Base-by-base conservation (phyloP, 1,140 invertebrate genomes). In the Drosophila erecta region DNA sequence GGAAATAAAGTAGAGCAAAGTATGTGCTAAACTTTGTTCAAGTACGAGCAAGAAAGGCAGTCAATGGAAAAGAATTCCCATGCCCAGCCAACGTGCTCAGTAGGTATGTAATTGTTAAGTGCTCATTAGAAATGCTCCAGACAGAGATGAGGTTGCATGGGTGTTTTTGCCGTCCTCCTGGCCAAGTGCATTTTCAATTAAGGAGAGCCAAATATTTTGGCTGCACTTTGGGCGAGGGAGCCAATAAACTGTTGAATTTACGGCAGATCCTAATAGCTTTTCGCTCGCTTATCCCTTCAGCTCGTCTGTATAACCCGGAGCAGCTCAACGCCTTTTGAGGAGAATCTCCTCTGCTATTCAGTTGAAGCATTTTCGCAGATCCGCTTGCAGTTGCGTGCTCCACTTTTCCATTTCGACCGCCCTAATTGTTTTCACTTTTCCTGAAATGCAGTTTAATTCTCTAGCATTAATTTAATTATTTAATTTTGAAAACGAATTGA, bases 61-160 rank as follows among this genome's bases (percentile, higher is more conserved):
- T 30, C 30, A 30, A 10, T 30, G 30, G 30, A 33, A 54, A 46
- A 17, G 44, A 55, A 60, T 55, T 70, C 66, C 43, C 66, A 3
- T 1, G 41, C 33, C 49, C 61, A 17, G n/a, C 14, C 5, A 30
- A 62, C 17, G 46, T 56, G 37, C 57, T 61, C 59, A 15, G 35
- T 24, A 78, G 76, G 61, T 86, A 89, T 81, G 79, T 87, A 87
- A 87, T 87, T 87, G 83, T 87, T 87, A 87, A 87, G 83, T 87
- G 79, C 83, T 87, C 83, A 87, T 87, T 87, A 87, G 70, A 87
- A 87, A 89, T 87, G 67, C 76, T 81, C 56, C 33, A 86, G 56
- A 65, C 81, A 65, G 55, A 72, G 71, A 27, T 15, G 24, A 47
- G 43, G 47, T 40, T 30, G 35, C 17, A 38, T 17, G 50, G 33